These are phyloP conservation scores for Sinodicranocentrus sp. DNA, from an alignment of 2,888 invertebrate species.

Conservation along the genomic window DNA sequence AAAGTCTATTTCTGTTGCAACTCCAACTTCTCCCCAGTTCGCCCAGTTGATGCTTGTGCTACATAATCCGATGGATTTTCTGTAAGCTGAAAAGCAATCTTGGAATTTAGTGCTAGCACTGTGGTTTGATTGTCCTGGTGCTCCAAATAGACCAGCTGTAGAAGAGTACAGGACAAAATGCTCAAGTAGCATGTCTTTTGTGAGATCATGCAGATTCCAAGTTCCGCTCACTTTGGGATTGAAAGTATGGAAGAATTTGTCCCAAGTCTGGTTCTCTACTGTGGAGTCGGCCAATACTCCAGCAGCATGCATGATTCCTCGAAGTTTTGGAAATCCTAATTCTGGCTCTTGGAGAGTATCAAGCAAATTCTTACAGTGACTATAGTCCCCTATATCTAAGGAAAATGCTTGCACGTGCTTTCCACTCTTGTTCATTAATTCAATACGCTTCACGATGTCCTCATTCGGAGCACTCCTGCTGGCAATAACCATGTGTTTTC, in stretches of 20 bases:
- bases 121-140: constrained; percentile 40
- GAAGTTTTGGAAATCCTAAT: constrained; percentile 28
- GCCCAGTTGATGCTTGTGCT: constrained; percentile 54
- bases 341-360: background rate
- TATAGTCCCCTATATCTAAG: constrained; percentile 31
- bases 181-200: constrained; percentile 28
- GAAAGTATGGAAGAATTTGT: constrained; percentile 46
- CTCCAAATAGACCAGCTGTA: background rate
- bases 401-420: constrained; percentile 32
- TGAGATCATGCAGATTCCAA: constrained; percentile 54
- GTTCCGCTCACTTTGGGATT: constrained; percentile 58
- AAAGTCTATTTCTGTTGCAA: constrained; percentile 43
- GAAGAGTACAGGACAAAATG: constrained; percentile 55
- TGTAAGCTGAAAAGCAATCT: constrained; percentile 34
- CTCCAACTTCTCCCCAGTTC: constrained; percentile 58
- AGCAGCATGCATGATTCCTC: constrained; percentile 54
- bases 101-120: constrained; percentile 34
- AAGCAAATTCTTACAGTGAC: constrained; percentile 22
- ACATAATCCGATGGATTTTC: constrained; percentile 37
- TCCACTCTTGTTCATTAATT: constrained; percentile 31
- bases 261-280: constrained; percentile 60
- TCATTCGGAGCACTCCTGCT: constrained; percentile 32
- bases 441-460: background rate
- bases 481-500: constrained; percentile 50
- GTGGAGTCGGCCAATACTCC: constrained; percentile 47